Evolutionary conservation across 30 jellyfish, hydroid and myxozoan genomes (phyloP).

Genomic region (Rhopilema esculentum): DNA sequence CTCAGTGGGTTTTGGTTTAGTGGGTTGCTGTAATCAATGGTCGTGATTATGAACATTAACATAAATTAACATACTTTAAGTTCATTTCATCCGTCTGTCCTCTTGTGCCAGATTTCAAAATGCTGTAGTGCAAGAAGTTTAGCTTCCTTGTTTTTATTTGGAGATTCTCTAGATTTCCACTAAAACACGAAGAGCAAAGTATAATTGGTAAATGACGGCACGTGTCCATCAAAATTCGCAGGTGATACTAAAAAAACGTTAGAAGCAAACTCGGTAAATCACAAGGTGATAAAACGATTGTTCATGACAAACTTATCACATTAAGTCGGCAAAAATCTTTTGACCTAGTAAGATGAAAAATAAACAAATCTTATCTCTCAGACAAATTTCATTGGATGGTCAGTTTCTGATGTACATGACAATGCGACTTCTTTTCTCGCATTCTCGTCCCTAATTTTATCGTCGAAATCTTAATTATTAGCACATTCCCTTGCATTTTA

Average conservation of each 20-base stretch:
- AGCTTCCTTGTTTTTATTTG: slow-evolving; percentile 26
- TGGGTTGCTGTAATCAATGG: too few relatives aligned
- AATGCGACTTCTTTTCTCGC: too few relatives aligned
- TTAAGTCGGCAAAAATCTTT: not conserved
- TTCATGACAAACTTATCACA: too few relatives aligned
- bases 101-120: slow-evolving; percentile 27
- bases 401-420: too few relatives aligned
- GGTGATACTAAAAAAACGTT: too few relatives aligned
- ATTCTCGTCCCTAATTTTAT: too few relatives aligned
- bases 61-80: not conserved
- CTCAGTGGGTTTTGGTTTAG: too few relatives aligned
- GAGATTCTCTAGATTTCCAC: slow-evolving; percentile 44
- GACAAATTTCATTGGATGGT: too few relatives aligned
- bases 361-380: not conserved
- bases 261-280: not conserved
- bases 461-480: too few relatives aligned
- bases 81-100: not conserved
- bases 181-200: not conserved
- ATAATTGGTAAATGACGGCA: not conserved
- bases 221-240: not conserved
- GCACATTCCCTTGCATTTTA: too few relatives aligned
- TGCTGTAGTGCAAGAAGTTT: slow-evolving; percentile 46
- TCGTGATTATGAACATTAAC: not conserved
- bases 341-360: not conserved
- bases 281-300: not conserved